phyloP scores from a whole-genome alignment of 1,140 invertebrate species.

The Myzus persicae region DNA sequence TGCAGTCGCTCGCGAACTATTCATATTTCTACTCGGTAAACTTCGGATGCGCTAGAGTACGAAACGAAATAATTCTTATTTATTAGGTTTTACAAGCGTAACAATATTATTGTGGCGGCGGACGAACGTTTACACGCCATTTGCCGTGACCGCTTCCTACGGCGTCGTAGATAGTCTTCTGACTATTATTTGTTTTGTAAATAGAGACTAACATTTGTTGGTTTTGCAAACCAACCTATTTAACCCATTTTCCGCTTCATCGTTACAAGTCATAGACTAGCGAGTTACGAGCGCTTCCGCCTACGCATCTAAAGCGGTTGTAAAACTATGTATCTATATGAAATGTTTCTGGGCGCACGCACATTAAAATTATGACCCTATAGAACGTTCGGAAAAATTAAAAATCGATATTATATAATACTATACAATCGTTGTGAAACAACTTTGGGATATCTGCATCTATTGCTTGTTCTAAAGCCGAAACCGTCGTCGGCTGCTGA shows the following conservation, averaged over 20 bases:
- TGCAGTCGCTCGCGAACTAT: not conserved
- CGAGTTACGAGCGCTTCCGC: not conserved
- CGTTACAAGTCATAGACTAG: too few relatives aligned
- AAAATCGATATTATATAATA: not conserved
- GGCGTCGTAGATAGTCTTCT: not conserved
- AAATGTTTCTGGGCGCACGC: not conserved
- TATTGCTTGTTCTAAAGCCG: not conserved
- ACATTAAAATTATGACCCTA: not conserved
- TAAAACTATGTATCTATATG: not conserved
- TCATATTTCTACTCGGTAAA: not conserved
- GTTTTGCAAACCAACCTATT: not conserved
- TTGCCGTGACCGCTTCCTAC: not conserved
- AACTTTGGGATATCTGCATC: not conserved
- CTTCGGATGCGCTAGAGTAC: not conserved
- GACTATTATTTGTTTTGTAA: slow-evolving; percentile 2
- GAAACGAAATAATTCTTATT: not conserved
- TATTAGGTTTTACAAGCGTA: not conserved
- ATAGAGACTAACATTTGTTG: not conserved
- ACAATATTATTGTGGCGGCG: not conserved
- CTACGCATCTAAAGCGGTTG: not conserved
- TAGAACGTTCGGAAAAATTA: not conserved
- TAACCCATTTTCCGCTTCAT: not conserved
- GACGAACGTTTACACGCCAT: not conserved
- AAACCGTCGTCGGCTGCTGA: not conserved
- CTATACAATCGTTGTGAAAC: not conserved